A percentile compares a stretch with the other conserved stretches of the same genome.
Evolutionary conservation across 1,140 invertebrate genomes (phyloP).

Genomic region (Sycobia sp.): DNA sequence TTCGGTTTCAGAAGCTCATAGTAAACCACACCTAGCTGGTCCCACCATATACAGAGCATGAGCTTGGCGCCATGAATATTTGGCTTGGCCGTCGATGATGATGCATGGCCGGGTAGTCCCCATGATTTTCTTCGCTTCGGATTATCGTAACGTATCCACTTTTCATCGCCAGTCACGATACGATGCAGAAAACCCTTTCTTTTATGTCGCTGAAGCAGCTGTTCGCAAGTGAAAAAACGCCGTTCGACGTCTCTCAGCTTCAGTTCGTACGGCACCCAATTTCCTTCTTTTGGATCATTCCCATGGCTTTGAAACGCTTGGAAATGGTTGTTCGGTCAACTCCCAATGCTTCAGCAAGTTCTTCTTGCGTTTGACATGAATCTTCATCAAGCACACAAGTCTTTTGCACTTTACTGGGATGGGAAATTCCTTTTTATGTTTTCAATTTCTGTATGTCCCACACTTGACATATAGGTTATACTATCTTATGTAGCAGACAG

Average conservation of each 20-base stretch:
- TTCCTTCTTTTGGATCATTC: constrained; percentile 41
- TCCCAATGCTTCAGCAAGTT: constrained; percentile 35
- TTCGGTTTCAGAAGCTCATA: constrained; percentile 40
- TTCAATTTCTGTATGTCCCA: too few relatives aligned
- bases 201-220: constrained; percentile 33
- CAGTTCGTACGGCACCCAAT: constrained; percentile 39
- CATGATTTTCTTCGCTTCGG: constrained; percentile 41
- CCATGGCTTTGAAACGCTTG: constrained; percentile 37
- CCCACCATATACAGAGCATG: constrained; percentile 39
- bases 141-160: constrained; percentile 39
- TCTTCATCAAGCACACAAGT: constrained; percentile 13
- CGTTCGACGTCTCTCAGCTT: constrained; percentile 39
- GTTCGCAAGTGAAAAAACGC: constrained; percentile 35
- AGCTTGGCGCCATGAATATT: constrained; percentile 35
- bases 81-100: constrained; percentile 21
- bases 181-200: constrained; percentile 34
- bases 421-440: too few relatives aligned
- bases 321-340: constrained; percentile 37
- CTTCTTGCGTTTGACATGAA: constrained; percentile 37
- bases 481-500: too few relatives aligned
- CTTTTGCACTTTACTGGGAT: too few relatives aligned
- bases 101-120: constrained; percentile 14
- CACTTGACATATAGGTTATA: too few relatives aligned
- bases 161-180: constrained; percentile 41
- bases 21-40: constrained; percentile 40